A percentile compares a stretch with the other conserved stretches of the same genome.
These are phyloP conservation scores for Arvicanthis niloticus DNA, from an alignment of 2,113 vertebrate species.

Conservation along the genomic window DNA sequence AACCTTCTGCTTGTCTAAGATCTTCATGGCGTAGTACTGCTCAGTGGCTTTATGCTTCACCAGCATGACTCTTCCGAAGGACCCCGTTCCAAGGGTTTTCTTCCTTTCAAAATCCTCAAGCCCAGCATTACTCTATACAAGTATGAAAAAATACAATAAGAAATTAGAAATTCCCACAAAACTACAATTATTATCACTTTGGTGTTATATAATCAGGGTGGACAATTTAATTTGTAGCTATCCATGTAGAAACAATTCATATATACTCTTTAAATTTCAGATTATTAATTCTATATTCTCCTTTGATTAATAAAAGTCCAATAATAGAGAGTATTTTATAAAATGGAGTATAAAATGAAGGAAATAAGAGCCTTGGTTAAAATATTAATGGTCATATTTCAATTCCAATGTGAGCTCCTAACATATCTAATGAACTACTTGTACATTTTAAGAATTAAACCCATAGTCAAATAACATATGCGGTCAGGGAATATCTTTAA, in stretches of 20 bases:
- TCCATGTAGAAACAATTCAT: constrained; percentile 47
- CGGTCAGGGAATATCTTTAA: neutral
- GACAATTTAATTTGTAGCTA: constrained; percentile 23
- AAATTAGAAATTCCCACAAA: constrained; percentile 32
- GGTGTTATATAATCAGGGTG: neutral
- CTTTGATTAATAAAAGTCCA: constrained; percentile 53
- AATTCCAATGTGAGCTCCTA: neutral
- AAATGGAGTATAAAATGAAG: constrained; percentile 24
- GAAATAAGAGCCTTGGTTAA: constrained; percentile 34
- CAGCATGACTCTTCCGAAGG: constrained; percentile 98
- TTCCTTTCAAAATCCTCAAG: constrained; percentile 98
- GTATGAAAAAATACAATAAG: constrained; percentile 65
- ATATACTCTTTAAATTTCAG: constrained; percentile 26
- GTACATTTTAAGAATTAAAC: constrained; percentile 56
- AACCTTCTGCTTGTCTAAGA: constrained; percentile 99
- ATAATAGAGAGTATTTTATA: constrained; percentile 25
- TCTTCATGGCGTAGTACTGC: constrained; percentile 99
- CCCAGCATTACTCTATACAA: constrained; percentile 93
- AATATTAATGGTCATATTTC: constrained; percentile 25
- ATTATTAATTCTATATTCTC: constrained; percentile 1
- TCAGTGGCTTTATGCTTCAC: constrained; percentile 98
- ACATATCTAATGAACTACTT: constrained; percentile 2
- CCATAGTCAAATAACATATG: neutral
- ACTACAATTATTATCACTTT: neutral
- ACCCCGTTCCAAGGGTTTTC: constrained; percentile 99